Evolutionary conservation across 2,797 vertebrate species (phyloP), one percentile per base, ranked within the genome.

Genomic region (Acestrorhynchus altus): DNA sequence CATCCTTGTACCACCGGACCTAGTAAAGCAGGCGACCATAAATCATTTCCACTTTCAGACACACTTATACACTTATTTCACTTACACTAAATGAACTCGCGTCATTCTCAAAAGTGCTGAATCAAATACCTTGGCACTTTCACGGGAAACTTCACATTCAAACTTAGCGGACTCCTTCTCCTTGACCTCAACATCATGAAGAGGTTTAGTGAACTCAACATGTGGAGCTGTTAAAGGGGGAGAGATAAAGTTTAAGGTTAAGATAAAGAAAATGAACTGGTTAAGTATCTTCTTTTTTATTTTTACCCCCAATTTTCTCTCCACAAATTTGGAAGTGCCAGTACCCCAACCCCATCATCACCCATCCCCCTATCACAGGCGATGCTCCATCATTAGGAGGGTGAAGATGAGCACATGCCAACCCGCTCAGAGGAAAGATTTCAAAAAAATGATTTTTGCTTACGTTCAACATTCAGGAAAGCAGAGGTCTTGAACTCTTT

Each of bases 1-100:
- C 97, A 59, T 99, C 98, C 88, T 94, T 98, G 90, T 97, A 98
- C 98, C 98, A 99, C 44, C 93, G 92, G 66, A 97, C 97, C 98
- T 98, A 74, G 51, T 57, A 1, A 70, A 13, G 73, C 18, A 78
- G 73, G 65, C 4, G 31, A 11, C 31, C 56, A 44, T n/a, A 16
- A 70, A 31, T 70, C 7, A 12, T 51, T 76, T 20, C 3, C 20
- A 63, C 9, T 24, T 40, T 31, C 4, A 46, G 35, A 26, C n/a
- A 52, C 10, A 9, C 47, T 24, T 77, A 22, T n/a, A n/a, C n/a
- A n/a, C n/a, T n/a, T n/a, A 66, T 57, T 61, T 49, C 4, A 49
- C 18, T 56, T 16, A 42, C 39, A 5, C 20, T 22, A 4, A 40
- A 12, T 49, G 4, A 16, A 46, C 4, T 42, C 64, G 22, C 3